Evolutionary conservation across 2,797 vertebrate species (phyloP).

Genomic region (Chiropotes sagulatus): DNA sequence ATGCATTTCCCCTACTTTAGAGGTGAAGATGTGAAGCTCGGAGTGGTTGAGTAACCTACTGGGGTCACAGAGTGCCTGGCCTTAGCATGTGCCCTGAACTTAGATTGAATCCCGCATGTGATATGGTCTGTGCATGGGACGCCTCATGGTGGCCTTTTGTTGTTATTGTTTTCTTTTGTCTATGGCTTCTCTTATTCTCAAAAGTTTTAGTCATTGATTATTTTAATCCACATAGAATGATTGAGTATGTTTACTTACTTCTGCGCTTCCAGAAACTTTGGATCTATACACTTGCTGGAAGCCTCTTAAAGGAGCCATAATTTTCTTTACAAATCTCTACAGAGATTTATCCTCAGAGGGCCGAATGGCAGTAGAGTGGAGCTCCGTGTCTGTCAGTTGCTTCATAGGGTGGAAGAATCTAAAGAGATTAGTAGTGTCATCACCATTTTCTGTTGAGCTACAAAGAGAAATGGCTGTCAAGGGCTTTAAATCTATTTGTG

Average conservation of each 20-base stretch:
- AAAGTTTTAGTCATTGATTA: not conserved
- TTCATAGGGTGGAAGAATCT: not conserved
- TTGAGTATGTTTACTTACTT: not conserved
- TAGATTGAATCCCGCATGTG: accelerated
- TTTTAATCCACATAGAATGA: not conserved
- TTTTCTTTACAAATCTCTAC: not conserved
- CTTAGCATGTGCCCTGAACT: not conserved
- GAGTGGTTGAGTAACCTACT: not conserved
- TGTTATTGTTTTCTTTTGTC: not conserved
- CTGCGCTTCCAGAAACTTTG: not conserved
- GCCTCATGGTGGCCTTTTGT: not conserved
- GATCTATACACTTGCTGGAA: not conserved
- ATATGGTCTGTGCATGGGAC: too few species aligned
- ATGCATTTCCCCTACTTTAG: not conserved
- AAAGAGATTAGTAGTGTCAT: not conserved
- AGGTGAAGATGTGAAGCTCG: not conserved
- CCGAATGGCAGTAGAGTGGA: not conserved
- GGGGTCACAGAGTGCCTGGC: not conserved
- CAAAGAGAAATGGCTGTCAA: not conserved
- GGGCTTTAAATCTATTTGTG: not conserved
- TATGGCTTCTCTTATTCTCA: not conserved
- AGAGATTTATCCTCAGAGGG: not conserved
- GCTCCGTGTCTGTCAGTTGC: not conserved
- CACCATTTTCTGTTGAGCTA: not conserved
- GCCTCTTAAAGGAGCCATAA: not conserved